phyloP scores from a whole-genome alignment of 1,140 invertebrate genomes.

The Manduca sexta region DNA sequence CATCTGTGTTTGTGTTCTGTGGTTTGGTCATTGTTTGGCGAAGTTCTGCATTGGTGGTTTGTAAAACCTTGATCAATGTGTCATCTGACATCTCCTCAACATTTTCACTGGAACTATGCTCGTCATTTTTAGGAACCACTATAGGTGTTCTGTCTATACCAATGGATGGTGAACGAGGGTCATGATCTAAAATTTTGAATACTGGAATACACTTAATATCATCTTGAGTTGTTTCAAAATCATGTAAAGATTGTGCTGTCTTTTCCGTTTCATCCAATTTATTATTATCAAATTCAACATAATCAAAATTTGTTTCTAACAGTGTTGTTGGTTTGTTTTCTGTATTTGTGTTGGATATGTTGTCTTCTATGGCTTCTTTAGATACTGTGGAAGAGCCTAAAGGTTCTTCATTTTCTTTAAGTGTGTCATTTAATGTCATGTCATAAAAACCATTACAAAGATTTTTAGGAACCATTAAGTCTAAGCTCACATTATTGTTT shows the following conservation, averaged over 20 bases:
- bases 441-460: conserved; percentile 55
- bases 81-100: conserved; percentile 68
- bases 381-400: conserved; percentile 59
- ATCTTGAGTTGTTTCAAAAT: conserved; percentile 13
- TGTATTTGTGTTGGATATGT: conserved; percentile 30
- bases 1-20: conserved; percentile 38
- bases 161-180: conserved; percentile 65
- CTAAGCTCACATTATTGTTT: conserved; percentile 29
- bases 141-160: conserved; percentile 69
- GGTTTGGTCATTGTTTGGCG: conserved; percentile 21
- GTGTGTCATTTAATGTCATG: conserved; percentile 43
- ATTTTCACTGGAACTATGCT: conserved; percentile 36
- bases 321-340: conserved; percentile 35
- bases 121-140: conserved; percentile 40
- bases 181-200: conserved; percentile 49
- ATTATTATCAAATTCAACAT: conserved; percentile 45
- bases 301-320: conserved; percentile 71
- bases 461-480: conserved; percentile 53
- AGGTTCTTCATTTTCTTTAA: conserved; percentile 49
- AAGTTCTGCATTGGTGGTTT: conserved; percentile 47
- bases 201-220: conserved; percentile 38
- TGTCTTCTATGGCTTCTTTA: conserved; percentile 52
- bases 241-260: conserved; percentile 13
- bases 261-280: conserved; percentile 40
- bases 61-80: conserved; percentile 53